Base-by-base conservation (phyloP, 1,140 invertebrate species). In the Diprion similis region DNA sequence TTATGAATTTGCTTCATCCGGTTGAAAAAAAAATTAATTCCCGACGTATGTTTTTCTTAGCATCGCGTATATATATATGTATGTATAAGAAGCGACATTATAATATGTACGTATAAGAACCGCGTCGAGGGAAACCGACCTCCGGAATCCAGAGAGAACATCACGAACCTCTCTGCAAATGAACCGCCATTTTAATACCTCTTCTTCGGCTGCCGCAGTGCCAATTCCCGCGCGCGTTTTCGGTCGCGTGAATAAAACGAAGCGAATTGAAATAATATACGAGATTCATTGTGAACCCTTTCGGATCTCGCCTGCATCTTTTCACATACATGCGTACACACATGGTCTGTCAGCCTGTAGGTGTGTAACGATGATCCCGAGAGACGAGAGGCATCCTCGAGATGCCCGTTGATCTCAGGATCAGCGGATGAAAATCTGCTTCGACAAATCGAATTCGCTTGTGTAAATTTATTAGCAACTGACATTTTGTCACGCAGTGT, bases 1-100 rank as follows among this genome's bases (percentile, higher is more conserved):
- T 59, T 59, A 59, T 59, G 51, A 59, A 59, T 59, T 59, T 59
- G 51, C 51, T 59, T 59, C 51, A 59, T 59, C 51, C 9, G 51
- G 51, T 37, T 1, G 24, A 37, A 37, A 37, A 37, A 59, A 59
- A 59, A 59, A 15, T 59, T 59, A 59, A 59, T 59, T 59, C 51
- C 6, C 51, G 6, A 59, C 51, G 11, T 59, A 4, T 37, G 24
- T 37, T 37, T 6, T 37, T 37, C 24, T n/a, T n/a, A n/a, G 51
- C 51, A 17, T 17, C 51, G 51, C 51, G 51, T 17, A 37, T 37
- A 6, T 37, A 37, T 37, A 37, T 37, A 37, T 37, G 24, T 37
- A 37, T 37, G 24, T 37, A 37, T 37, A 59, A 59, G 51, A 59
- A 59, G 51, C 51, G 51, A 59, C 51, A 59, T 59, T 59, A 59